Evolutionary conservation across 2,113 vertebrate species (phyloP), one percentile per base, ranked within the genome.

Genomic region (Uria aalge): DNA sequence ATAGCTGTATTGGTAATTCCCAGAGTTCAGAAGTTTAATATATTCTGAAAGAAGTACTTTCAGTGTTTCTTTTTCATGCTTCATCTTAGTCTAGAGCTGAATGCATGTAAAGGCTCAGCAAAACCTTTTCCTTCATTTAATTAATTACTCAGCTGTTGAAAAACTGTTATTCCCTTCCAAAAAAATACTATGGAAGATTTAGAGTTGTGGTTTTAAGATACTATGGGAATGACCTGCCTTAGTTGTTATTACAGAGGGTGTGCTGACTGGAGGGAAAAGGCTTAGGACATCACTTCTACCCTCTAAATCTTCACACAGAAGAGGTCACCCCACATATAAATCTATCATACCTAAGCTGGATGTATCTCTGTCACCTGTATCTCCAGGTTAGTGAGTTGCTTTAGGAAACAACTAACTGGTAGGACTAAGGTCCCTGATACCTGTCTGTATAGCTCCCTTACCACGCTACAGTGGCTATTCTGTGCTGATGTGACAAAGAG

Each of bases 11-110:
- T 66, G 60, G 56, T 92, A 79, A 68, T 85, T 91, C 57, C 45
- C 74, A 90, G n/a, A 88, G 93, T 93, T 95, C 87, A 93, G 12
- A 89, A 77, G 80, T 87, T 93, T 43, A 69, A 92, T 76, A n/a
- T 56, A 75, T 45, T 76, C 21, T 40, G 17, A 48, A 88, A 92
- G 67, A 60, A 30, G 9, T 21, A 69, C 32, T 78, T 67, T 82
- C 63, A 56, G 3, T 69, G 36, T 60, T 84, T 53, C 13, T 85
- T 91, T 93, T 95, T 94, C 81, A 73, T 50, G 27, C 22, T 94
- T 84, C 17, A 22, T 73, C 36, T 82, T 75, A 62, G 24, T 60
- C 36, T 92, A 69, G n/a, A 50, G 24, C 27, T 72, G 45, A 82
- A 85, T 64, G 15, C 76, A 79, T 73, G 50, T 66, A 83, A 93